Base-by-base conservation (phyloP, 2,888 invertebrate genomes). In the Gryllus longicercus region DNA sequence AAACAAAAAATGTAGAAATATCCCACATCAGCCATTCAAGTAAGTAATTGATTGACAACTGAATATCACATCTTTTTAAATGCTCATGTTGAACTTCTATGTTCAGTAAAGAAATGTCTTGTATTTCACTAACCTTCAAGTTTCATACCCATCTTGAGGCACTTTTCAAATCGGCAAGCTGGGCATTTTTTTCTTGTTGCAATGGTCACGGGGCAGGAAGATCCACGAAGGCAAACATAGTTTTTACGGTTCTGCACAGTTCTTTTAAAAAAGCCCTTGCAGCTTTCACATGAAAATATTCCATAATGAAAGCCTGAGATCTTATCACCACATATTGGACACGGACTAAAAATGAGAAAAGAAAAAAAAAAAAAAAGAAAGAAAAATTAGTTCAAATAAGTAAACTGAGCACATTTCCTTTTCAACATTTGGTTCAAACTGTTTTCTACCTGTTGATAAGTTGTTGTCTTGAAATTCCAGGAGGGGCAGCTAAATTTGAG, bases 191-290 rank as follows among this genome's bases (percentile, higher is more conserved):
- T 98, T 82, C 98, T 90, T 4, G 97, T 98, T 2, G 95, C 94
- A 74, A 97, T 95, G 12, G 96, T 96, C 16, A 98, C 96, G 49
- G 95, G 95, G 88, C 98, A 98, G 84, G 93, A 93, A 0, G 96
- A 96, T 2, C 97, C 96, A 50, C 96, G 90, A 78, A 95, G 89
- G 86, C 98, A 98, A 85, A 96, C 95, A 88, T 98, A 98, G 87
- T 96, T 96, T 89, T 98, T 98, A 84, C 97, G 92, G 87, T 98
- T 98, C 89, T 98, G 98, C n/a, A 98, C 98, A 25, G 98, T 98
- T 82, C 98, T 91, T 88, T 98, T 98, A 89, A 98, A 98, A 89
- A 98, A 98, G 2, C 98, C 98, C 88, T 98, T 98, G 88, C 98
- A 98, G 25, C 96, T 96, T 87, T 98, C 98, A 88, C 98, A 98